Percentiles rank a stretch among this genome's conserved stretches.
Evolutionary conservation across 2,888 invertebrate species (phyloP).

Genomic region (Hypercompe scribonia): DNA sequence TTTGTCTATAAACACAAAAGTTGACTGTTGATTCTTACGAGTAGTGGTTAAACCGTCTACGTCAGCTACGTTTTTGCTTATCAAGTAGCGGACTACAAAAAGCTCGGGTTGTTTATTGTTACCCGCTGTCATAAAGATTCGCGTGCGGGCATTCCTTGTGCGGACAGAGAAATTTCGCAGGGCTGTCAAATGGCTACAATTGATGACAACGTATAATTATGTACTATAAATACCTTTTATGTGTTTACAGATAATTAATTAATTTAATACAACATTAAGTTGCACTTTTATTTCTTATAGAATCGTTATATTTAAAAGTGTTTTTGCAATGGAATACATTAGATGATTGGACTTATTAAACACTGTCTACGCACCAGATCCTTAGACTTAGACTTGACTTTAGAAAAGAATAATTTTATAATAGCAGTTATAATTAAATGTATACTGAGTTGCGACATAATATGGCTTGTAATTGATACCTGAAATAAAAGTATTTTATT

Average conservation of each 20-base stretch:
- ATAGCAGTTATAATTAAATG: no score
- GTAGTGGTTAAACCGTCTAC: conserved; percentile 41
- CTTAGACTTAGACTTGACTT: no score
- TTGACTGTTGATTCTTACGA: conserved; percentile 31
- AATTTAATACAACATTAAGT: conserved; percentile 43
- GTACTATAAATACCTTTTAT: conserved; percentile 35
- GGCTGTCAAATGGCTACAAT: conserved; percentile 41
- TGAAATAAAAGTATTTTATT: no score
- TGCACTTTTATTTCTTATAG: not conserved
- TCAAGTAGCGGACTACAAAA: conserved; percentile 53
- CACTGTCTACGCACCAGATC: no score
- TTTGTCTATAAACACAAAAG: conserved; percentile 35
- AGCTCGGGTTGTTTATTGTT: conserved; percentile 68
- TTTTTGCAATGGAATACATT: not conserved
- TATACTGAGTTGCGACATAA: no score
- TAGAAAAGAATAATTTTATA: not conserved
- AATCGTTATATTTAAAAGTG: conserved; percentile 27
- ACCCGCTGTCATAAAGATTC: conserved; percentile 61
- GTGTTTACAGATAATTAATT: conserved; percentile 37
- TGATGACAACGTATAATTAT: conserved; percentile 43
- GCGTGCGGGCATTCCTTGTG: conserved; percentile 58
- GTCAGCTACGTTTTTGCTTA: conserved; percentile 48
- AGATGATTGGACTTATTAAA: no score
- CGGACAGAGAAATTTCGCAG: conserved; percentile 44
- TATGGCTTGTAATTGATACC: no score